Conservation (phyloP, 2,797 vertebrate genomes). For the Melanotaenia pygmaea region DNA sequence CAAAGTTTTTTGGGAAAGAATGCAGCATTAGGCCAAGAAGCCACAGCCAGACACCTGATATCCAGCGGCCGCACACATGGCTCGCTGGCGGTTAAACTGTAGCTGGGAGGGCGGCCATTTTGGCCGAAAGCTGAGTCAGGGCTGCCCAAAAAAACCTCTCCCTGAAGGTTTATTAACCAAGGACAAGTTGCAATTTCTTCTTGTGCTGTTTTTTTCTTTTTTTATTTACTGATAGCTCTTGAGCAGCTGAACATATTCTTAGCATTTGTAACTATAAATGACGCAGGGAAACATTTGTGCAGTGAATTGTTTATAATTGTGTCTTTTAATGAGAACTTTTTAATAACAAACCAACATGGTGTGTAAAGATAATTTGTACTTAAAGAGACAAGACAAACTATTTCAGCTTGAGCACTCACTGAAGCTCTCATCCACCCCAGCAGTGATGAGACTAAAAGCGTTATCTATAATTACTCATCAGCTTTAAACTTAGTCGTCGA, state of each 20-base stretch:
- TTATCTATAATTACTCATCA: constrained; percentile 19
- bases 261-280: background rate
- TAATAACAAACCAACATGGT: constrained; percentile 35
- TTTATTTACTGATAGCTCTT: constrained; percentile 7
- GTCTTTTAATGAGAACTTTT: constrained; percentile 43
- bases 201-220: background rate
- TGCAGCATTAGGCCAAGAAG: constrained; percentile 14
- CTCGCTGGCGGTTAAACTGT: constrained; percentile 35
- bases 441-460: constrained; percentile 19
- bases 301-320: constrained; percentile 14
- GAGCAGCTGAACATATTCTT: constrained; percentile 11
- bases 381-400: constrained; percentile 35
- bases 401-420: constrained; percentile 31
- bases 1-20: constrained; percentile 22
- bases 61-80: constrained; percentile 37
- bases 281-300: background rate
- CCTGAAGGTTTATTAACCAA: constrained; percentile 38
- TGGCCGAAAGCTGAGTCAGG: constrained; percentile 34
- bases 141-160: constrained; percentile 38
- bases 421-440: constrained; percentile 28
- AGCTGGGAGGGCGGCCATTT: constrained; percentile 35
- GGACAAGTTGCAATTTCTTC: constrained; percentile 16
- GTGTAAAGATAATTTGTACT: constrained; percentile 27
- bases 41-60: constrained; percentile 22
- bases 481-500: constrained; percentile 26